A percentile compares a stretch with the other conserved stretches of the same genome.
Conservation (phyloP, 2,888 invertebrate genomes). For the Alsophila aescularia region DNA sequence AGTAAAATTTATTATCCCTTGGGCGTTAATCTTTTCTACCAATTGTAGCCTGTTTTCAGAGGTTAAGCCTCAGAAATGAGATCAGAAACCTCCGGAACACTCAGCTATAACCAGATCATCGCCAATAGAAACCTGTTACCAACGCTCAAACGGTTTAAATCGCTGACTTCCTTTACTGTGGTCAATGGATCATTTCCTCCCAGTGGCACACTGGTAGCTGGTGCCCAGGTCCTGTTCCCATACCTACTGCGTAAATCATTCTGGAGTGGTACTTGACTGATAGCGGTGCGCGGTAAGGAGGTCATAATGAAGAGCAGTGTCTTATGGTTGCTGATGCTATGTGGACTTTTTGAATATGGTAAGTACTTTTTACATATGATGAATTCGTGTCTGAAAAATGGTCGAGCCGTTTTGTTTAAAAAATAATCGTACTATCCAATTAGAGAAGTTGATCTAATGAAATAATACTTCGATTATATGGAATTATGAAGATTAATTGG, state of each 20-base stretch:
- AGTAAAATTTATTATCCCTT: too few species aligned
- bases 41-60: neutral
- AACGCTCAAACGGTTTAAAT: constrained; percentile 45
- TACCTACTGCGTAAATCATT: constrained; percentile 4
- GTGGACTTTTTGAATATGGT: constrained; percentile 60
- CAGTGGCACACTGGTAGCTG: constrained; percentile 22
- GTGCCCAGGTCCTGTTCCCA: neutral
- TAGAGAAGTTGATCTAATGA: too few species aligned
- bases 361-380: constrained; percentile 42
- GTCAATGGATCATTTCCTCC: constrained; percentile 55
- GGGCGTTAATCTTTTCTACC: neutral
- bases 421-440: too few species aligned
- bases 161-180: constrained; percentile 48
- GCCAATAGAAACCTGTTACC: constrained; percentile 8
- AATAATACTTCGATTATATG: too few species aligned
- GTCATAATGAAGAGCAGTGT: constrained; percentile 16
- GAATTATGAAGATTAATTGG: too few species aligned
- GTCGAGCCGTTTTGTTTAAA: too few species aligned
- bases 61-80: neutral
- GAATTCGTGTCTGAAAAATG: too few species aligned
- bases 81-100: neutral
- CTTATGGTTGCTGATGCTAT: constrained; percentile 47
- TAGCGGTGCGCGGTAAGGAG: constrained; percentile 12
- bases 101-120: constrained; percentile 24
- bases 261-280: neutral